Base-by-base conservation (phyloP, 2,888 invertebrate species). In the Hypomecis punctinalis region DNA sequence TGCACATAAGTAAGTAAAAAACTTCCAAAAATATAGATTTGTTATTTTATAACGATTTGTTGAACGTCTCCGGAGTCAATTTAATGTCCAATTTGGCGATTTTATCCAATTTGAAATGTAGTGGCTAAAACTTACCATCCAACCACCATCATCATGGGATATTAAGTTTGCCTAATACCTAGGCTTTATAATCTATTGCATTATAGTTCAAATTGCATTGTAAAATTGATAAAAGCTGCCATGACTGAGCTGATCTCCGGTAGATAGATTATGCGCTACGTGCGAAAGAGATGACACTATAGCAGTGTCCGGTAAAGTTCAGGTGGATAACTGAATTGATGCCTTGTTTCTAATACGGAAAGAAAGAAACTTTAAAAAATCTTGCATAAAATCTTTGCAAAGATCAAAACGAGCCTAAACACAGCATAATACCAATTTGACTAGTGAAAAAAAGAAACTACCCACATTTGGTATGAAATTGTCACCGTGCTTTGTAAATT, bases 11-110 rank as follows among this genome's bases (percentile, higher is more conserved):
- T 75, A 72, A 74, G 69, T 67, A 71, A 71, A 72, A 76, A 76
- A 66, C 66, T 73, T 73, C 71, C 71, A 72, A 76, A 77, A 77
- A 76, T 71, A 70, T 77, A 74, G 66, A 70, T 71, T 73, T 69
- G 73, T 73, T 77, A 69, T 59, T 63, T 66, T 61, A 61, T 46
- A 63, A 67, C 58, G 56, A 68, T 62, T 67, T 68, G 63, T 67
- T 67, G 58, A 66, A 66, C 47, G 58, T 63, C 55, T 67, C 61
- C 62, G 68, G 49, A 63, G 61, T 51, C 59, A 64, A 53, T 61
- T 58, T 33, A 6, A 40, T 36, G 33, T 43, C 35, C 36, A 51
- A 13, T 43, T 54, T 23, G 9, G 61, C 51, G 11, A n/a, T 42
- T 55, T 35, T 36, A 47, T 13, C 9, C 10, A 47, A 37, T 61